Conservation (phyloP, 2,113 vertebrate species). For the Perca fluviatilis region DNA sequence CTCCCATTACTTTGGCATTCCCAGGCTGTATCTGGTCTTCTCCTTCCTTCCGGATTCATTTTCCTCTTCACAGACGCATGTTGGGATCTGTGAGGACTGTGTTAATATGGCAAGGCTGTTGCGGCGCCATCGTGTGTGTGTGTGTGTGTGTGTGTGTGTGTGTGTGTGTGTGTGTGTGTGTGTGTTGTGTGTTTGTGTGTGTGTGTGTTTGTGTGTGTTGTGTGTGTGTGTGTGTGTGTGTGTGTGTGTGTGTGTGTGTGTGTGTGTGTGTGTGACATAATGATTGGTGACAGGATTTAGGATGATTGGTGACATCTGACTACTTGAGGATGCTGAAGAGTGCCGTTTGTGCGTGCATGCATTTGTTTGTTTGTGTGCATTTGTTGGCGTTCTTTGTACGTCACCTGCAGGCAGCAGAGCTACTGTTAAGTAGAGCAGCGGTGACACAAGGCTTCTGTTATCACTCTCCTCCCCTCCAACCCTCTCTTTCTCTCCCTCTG, state of each 20-base stretch:
- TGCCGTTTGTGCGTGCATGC: slow-evolving; percentile 28
- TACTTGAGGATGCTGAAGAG: slow-evolving; percentile 54
- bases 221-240: slow-evolving; percentile 16
- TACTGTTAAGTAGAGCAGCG: slow-evolving; percentile 72
- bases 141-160: slow-evolving; percentile 31
- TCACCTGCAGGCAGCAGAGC: slow-evolving; percentile 66
- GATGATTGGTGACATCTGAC: slow-evolving; percentile 48
- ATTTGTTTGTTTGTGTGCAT: slow-evolving; percentile 38
- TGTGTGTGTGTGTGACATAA: slow-evolving; percentile 61
- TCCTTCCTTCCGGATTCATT: slow-evolving; percentile 61
- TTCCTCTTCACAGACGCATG: slow-evolving; percentile 62
- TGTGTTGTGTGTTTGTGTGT: slow-evolving; percentile 31
- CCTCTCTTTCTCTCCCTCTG: slow-evolving; percentile 12
- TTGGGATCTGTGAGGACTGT: slow-evolving; percentile 68
- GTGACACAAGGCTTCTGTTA: slow-evolving; percentile 70
- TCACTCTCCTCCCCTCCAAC: slow-evolving; percentile 45
- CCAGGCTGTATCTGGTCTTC: slow-evolving; percentile 54
- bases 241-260: slow-evolving; percentile 2
- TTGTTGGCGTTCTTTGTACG: slow-evolving; percentile 44
- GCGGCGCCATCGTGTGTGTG: slow-evolving; percentile 39
- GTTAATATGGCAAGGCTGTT: slow-evolving; percentile 71
- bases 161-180: slow-evolving; percentile 43
- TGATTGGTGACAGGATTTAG: slow-evolving; percentile 68
- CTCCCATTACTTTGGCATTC: slow-evolving; percentile 69
- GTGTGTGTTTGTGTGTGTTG: slow-evolving; percentile 11